Evolutionary conservation across 2,113 vertebrate genomes (phyloP), one percentile per base, ranked within the genome.

Genomic region (Rhinopomastus cyanomelas): DNA sequence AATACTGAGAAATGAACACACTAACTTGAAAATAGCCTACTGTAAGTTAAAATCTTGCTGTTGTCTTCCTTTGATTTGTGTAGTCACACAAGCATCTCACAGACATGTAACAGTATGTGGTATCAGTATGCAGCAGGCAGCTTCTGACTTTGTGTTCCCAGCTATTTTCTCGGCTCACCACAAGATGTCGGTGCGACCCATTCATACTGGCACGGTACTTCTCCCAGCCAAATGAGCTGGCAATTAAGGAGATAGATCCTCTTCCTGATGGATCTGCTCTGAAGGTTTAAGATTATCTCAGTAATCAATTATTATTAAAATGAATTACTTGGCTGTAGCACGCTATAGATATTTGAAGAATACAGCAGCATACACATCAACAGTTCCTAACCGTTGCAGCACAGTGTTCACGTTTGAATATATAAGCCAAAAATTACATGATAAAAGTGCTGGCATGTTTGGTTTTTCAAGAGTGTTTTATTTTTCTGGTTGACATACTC

Each of bases 121-220:
- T 4, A 7, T 5, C 3, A 23, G 75, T 32, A 2, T 1, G 12
- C 51, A 25, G 39, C 11, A 18, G 25, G 21, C 11, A 10, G 29
- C 16, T 14, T 2, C 12, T 0, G 10, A 2, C 25, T 26, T 4
- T 21, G 20, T 32, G 16, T 17, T 12, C 30, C 20, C 32, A 6
- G 46, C 64, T 61, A 12, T 65, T 81, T 30, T 44, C 72, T 8
- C 2, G 2, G 16, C 49, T 16, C 3, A 44, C 91, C 96, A 76
- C 93, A 6, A 85, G 95, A 55, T 86, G 96, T 11, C 94, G 65
- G 46, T 83, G 90, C 29, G 64, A 30, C 56, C 73, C 66, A 11
- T 16, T 30, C 17, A 22, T 46, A 26, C 37, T 8, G 29, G 29
- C 17, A 16, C 22, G 3, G 11, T 3, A 9, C 9, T 22, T 12